Evolutionary conservation across 2,888 invertebrate genomes (phyloP).

Genomic region (Onchidella celtica): DNA sequence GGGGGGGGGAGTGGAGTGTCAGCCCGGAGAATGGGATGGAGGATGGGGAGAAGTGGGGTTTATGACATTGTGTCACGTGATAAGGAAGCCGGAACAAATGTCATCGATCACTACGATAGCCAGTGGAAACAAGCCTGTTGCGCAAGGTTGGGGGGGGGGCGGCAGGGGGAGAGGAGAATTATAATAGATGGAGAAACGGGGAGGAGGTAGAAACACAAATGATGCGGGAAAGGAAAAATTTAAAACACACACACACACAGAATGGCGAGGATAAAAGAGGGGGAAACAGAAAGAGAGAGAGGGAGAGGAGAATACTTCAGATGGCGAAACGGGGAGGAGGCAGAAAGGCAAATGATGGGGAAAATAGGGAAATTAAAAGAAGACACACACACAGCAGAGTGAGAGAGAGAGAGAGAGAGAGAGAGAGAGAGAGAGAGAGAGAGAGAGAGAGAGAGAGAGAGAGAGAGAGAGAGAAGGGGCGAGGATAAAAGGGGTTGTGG

Average conservation of each 20-base stretch:
- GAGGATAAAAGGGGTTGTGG: too few species aligned
- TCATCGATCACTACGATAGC: too few species aligned
- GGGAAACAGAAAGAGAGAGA: not conserved
- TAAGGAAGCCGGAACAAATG: too few species aligned
- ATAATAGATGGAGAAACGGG: not conserved
- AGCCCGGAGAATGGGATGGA: too few species aligned
- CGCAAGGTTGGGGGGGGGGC: too few species aligned
- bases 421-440: not conserved
- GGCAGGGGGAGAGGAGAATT: not conserved
- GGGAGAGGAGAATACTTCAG: not conserved
- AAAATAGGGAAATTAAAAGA: constrained; percentile 4
- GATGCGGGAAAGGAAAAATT: not conserved
- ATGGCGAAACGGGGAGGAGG: not conserved
- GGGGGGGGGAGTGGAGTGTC: too few species aligned
- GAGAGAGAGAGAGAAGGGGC: not conserved
- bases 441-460: not conserved
- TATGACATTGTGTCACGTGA: too few species aligned
- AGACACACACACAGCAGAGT: constrained; percentile 16
- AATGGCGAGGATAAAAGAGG: not conserved
- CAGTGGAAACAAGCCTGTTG: too few species aligned
- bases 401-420: constrained; percentile 9
- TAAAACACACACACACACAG: not conserved
- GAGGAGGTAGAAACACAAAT: not conserved
- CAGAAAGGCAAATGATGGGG: not conserved
- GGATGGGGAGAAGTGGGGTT: too few species aligned